Base-by-base conservation (phyloP, 2,113 vertebrate genomes). In the Cyprinodon tularosa region DNA sequence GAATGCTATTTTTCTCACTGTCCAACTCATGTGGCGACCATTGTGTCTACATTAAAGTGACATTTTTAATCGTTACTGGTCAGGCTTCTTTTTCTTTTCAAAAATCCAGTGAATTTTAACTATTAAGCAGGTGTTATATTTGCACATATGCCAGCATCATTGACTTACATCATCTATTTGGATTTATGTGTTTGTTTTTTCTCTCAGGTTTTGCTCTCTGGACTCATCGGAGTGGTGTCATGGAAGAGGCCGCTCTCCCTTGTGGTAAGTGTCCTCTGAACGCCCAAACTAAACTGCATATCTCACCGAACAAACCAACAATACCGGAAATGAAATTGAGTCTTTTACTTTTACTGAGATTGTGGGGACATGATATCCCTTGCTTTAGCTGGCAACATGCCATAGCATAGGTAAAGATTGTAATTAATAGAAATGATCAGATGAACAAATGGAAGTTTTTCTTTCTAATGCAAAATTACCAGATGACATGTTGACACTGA, bases 161-260 rank as follows among this genome's bases (percentile, higher is more conserved):
- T 74, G 47, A 29, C 70, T 87, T n/a, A 87, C 45, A 66, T 36
- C n/a, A 2, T 76, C 39, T 72, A 68, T 68, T 77, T 29, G 29
- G 29, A 29, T 29, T 29, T 29, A 66, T 74, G 36, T 53, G 13
- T 50, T 48, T 3, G 17, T 80, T 61, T 90, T 74, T 36, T 71
- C 48, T 90, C 90, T 3, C 93, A 99, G 98, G 98, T 99, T 91
- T 94, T 99, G 88, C 87, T 99, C 82, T 99, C 98, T 0, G 98
- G 98, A 77, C 72, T 99, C 86, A 99, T 99, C 0, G 98, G 98
- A 0, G 96, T 99, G 53, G 97, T 99, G 88, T 99, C 98, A 40
- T 99, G 98, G 98, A 99, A 99, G 90, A 96, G 98, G 82, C 98
- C 98, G 4, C 95, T 99, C 60, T 99, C 98, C 17, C 95, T 99